phyloP scores from a whole-genome alignment of 2,113 vertebrate genomes.

The Vulpes vulpes region DNA sequence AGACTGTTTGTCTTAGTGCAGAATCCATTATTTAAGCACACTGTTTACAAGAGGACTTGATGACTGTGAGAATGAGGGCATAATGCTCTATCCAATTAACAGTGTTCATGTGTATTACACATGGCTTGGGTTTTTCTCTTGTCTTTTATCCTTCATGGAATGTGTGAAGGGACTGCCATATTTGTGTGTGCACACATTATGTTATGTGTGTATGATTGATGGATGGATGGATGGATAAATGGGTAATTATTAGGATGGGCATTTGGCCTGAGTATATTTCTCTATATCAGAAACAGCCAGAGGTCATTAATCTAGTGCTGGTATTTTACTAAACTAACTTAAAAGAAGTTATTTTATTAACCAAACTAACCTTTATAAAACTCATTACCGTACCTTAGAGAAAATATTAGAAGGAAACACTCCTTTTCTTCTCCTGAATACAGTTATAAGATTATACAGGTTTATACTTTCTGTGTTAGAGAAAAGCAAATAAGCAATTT shows the following conservation, averaged over 20 bases:
- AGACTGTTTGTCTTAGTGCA: conserved; percentile 68
- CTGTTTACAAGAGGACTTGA: conserved; percentile 54
- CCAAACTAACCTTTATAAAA: conserved; percentile 60
- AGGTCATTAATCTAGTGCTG: conserved; percentile 62
- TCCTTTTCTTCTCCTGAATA: conserved; percentile 37
- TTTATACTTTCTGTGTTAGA: background rate
- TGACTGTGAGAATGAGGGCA: conserved; percentile 61
- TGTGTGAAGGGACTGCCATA: conserved; percentile 35
- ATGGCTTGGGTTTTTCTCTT: conserved; percentile 34
- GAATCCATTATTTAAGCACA: conserved; percentile 56
- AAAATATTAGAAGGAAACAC: conserved; percentile 55
- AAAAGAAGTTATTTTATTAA: conserved; percentile 74
- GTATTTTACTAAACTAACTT: conserved; percentile 73
- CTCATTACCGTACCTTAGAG: conserved; percentile 38
- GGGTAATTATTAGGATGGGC: background rate
- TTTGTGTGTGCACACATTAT: background rate
- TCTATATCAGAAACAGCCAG: conserved; percentile 57
- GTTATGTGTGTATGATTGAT: background rate
- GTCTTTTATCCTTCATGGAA: conserved; percentile 58
- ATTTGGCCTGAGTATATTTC: conserved; percentile 68
- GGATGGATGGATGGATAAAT: background rate
- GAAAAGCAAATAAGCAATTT: background rate
- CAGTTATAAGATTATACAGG: background rate
- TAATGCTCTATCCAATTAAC: background rate
- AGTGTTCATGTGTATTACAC: background rate